phyloP scores from a whole-genome alignment of 1,140 invertebrate species.

The Lepeophtheirus salmonis region DNA sequence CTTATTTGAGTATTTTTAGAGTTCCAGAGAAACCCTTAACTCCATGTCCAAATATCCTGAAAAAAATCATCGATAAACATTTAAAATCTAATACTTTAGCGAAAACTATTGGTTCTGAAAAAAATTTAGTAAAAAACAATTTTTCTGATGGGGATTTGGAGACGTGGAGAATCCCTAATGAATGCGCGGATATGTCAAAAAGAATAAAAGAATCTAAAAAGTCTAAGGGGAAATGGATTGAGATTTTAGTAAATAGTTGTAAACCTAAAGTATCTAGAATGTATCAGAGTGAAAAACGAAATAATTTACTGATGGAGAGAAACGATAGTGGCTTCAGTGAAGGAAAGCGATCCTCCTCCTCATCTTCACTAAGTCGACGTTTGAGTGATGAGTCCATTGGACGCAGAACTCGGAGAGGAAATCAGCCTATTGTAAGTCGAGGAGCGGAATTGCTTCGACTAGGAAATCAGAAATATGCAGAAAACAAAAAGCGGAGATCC shows the following conservation, averaged over 20 bases:
- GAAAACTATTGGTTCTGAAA: no score
- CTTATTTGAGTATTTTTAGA: no score
- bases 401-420: not conserved
- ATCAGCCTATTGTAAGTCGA: not conserved
- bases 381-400: not conserved
- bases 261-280: not conserved
- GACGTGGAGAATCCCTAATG: not conserved
- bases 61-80: no score
- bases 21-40: no score
- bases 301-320: not conserved
- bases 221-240: not conserved
- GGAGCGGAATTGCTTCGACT: slow-evolving; percentile 1
- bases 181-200: not conserved
- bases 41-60: no score
- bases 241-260: not conserved
- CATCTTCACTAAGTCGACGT: not conserved
- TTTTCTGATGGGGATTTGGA: not conserved
- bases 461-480: not conserved
- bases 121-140: not conserved
- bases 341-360: not conserved
- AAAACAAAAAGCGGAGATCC: not conserved
- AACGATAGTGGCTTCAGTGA: not conserved
- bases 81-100: no score
- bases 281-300: not conserved
- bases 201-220: not conserved